A percentile compares a stretch with the other conserved stretches of the same genome.
phyloP scores from a whole-genome alignment of 2,113 vertebrate species.

The Castor canadensis region DNA sequence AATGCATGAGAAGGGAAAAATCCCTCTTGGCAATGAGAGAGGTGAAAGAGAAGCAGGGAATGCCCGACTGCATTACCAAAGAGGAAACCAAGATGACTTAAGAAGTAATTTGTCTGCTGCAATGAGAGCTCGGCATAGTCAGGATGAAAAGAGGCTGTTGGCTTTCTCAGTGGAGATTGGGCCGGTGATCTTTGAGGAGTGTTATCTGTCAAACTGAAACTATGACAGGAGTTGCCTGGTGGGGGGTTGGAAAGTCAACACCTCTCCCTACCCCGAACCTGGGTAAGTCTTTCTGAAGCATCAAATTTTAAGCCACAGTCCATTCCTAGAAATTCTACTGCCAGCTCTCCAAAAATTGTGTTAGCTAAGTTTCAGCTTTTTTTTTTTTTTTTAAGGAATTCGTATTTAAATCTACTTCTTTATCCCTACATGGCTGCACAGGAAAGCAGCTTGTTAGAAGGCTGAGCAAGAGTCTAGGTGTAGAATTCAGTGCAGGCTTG shows the following conservation, averaged over 20 bases:
- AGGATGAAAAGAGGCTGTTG: not conserved
- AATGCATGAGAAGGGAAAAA: conserved; percentile 26
- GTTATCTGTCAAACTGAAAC: not conserved
- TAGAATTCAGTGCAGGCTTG: not conserved
- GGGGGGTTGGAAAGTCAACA: not conserved
- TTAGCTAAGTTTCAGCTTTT: not conserved
- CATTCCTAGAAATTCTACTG: not conserved
- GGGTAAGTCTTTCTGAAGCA: not conserved
- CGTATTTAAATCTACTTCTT: not conserved
- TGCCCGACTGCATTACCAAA: not conserved
- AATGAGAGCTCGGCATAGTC: not conserved
- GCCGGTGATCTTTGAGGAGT: not conserved
- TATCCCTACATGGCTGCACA: not conserved
- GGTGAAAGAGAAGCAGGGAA: conserved; percentile 39
- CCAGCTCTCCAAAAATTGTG: not conserved
- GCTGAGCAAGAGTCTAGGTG: not conserved
- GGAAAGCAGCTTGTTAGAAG: not conserved
- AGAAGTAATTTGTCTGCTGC: not conserved
- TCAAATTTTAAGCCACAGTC: not conserved
- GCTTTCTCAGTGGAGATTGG: not conserved
- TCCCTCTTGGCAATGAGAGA: not conserved
- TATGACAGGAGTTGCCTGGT: not conserved
- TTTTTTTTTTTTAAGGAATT: not conserved
- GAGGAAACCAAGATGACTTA: not conserved
- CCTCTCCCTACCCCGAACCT: not conserved